These are phyloP conservation scores for Cephalopholis sonnerati DNA, from an alignment of 2,113 vertebrate genomes.

Conservation along the genomic window DNA sequence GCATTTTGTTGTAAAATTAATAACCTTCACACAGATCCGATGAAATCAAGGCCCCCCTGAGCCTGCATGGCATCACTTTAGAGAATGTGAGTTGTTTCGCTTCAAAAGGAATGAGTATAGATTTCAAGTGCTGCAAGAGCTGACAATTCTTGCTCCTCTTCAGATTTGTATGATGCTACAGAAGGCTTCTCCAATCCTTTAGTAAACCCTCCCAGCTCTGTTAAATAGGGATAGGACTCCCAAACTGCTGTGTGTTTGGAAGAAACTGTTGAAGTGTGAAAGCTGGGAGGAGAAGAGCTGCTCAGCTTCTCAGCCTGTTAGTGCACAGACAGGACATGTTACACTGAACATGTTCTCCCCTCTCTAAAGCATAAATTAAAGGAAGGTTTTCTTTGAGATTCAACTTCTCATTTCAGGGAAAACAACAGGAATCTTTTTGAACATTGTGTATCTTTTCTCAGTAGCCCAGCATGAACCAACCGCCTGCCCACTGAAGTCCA, in stretches of 20 bases:
- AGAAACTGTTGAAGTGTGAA: constrained; percentile 4
- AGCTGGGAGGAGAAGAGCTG: not conserved
- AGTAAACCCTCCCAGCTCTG: not conserved
- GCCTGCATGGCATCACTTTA: not conserved
- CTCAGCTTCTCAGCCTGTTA: not conserved
- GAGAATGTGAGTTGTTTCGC: not conserved
- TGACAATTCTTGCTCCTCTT: not conserved
- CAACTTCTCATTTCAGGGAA: not conserved
- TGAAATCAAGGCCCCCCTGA: not conserved
- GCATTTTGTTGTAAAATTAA: not conserved
- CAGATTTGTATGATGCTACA: not conserved
- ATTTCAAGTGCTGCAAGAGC: too few species aligned
- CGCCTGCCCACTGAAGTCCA: not conserved
- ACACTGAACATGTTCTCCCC: not conserved
- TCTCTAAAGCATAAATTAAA: not conserved
- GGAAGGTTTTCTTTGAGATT: not conserved
- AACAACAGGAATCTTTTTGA: not conserved
- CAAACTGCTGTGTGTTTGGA: not conserved
- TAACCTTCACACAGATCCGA: not conserved
- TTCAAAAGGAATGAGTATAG: not conserved
- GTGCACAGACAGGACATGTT: too few species aligned
- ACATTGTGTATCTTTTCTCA: not conserved
- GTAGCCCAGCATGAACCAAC: not conserved
- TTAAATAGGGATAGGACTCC: not conserved
- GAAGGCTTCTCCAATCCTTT: not conserved